A percentile compares a stretch with the other conserved stretches of the same genome.
These are phyloP conservation scores for Anodontia alba DNA, from an alignment of 2,888 invertebrate species.

Conservation along the genomic window DNA sequence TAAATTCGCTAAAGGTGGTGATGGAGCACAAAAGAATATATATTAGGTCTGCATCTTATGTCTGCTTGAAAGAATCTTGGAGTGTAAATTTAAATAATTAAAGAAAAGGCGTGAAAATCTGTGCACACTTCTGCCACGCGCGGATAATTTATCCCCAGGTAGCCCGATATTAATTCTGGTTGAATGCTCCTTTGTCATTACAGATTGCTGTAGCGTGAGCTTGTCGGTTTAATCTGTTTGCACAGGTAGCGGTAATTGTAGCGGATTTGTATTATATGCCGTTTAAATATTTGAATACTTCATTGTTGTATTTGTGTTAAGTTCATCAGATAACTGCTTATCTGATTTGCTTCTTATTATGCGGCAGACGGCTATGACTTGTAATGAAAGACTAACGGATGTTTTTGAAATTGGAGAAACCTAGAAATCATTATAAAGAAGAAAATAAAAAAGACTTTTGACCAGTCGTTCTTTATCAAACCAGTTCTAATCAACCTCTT, in stretches of 20 bases:
- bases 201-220: background rate
- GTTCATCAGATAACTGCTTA: constrained; percentile 23
- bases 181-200: constrained; percentile 17
- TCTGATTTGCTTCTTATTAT: constrained; percentile 15
- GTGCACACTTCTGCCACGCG: constrained; percentile 38
- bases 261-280: constrained; percentile 43
- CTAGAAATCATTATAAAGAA: too few species aligned
- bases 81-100: constrained; percentile 43
- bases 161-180: constrained; percentile 6
- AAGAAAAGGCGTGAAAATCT: constrained; percentile 43
- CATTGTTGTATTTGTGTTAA: constrained; percentile 22
- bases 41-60: constrained; percentile 29
- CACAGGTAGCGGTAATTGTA: constrained; percentile 32
- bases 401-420: background rate
- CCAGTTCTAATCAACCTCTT: too few species aligned
- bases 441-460: too few species aligned
- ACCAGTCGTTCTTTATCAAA: too few species aligned
- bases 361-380: background rate
- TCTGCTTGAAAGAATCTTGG: constrained; percentile 22
- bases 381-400: constrained; percentile 6
- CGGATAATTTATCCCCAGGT: constrained; percentile 47
- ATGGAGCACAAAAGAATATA: constrained; percentile 20
- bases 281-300: constrained; percentile 43
- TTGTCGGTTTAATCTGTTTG: constrained; percentile 30
- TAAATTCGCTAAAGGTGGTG: constrained; percentile 20